Base-by-base conservation (phyloP, 2,113 vertebrate species). In the Ceratotherium simum region DNA sequence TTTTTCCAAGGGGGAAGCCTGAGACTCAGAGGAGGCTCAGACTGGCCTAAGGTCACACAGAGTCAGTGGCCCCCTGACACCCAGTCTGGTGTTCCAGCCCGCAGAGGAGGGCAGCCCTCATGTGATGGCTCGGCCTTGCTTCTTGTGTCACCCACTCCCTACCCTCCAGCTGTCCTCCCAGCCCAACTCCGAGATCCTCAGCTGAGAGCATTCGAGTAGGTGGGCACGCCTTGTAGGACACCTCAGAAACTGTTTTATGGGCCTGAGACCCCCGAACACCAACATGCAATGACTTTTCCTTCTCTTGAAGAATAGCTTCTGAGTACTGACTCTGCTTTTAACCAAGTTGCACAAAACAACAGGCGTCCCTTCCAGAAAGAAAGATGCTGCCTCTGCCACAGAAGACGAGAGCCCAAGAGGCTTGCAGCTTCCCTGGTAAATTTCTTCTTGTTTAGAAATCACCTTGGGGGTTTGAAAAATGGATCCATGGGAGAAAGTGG, bases 51-150 rank as follows among this genome's bases (percentile, higher is more conserved):
- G 20, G 51, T 64, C 18, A 1, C 42, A 23, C 18, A 46, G 83
- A 54, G 23, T 0, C 1, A 56, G 20, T 3, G 58, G 23, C 14
- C 54, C 67, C n/a, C 14, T 12, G 31, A 27, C 2, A 7, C 27
- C 27, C 60, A 60, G 58, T 60, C 51, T 73, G n/a, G 12, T 1
- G 21, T 7, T 12, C 20, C 6, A 5, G 48, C 6, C 56, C n/a
- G 36, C 79, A 51, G 36, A 46, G 62, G 33, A 39, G 58, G 84
- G 29, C 8, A 6, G 54, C 42, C 3, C 29, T 31, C 6, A 1
- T 0, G 0, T 0, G 20, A 21, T 4, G 5, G 9, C 33, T 1
- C 0, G 13, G 25, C 46, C 36, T 16, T 8, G 85, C 11, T 9
- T 8, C 46, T 51, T 8, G 64, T 18, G 31, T n/a, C 1, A 1